These are phyloP conservation scores for Megalops cyprinoides DNA, from an alignment of 2,797 vertebrate species.

Conservation along the genomic window DNA sequence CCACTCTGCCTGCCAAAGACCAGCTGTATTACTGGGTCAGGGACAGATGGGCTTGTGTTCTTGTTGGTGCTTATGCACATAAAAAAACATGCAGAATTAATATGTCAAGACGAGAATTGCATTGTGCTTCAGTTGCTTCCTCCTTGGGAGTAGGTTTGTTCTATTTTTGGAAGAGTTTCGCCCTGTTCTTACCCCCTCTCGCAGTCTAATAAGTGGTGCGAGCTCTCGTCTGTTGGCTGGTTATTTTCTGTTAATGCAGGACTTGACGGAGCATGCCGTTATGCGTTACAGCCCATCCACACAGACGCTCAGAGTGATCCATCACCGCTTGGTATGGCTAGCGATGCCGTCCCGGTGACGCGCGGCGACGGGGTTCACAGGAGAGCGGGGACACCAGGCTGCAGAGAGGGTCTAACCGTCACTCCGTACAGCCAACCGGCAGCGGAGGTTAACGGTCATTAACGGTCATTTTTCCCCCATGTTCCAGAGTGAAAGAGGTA, in stretches of 20 bases:
- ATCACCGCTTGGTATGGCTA: background rate
- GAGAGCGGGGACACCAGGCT: background rate
- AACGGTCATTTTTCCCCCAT: background rate
- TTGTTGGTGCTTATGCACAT: constrained; percentile 11
- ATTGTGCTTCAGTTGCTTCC: background rate
- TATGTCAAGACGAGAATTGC: background rate
- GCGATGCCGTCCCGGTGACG: background rate
- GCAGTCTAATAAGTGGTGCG: background rate
- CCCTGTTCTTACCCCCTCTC: background rate
- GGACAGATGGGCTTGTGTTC: background rate
- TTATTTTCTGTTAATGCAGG: background rate
- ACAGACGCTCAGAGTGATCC: background rate
- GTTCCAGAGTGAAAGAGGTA: too few relatives aligned
- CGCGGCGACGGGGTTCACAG: background rate
- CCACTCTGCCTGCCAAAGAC: background rate
- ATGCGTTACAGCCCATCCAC: background rate
- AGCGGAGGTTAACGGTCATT: background rate
- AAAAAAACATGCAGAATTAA: constrained; percentile 6
- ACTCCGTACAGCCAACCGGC: background rate
- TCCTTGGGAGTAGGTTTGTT: background rate
- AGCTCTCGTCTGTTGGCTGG: background rate
- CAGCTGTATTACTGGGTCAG: background rate
- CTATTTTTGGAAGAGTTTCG: background rate
- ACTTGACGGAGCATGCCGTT: constrained; percentile 7
- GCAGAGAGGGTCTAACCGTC: background rate